Evolutionary conservation across 1,140 invertebrate genomes (phyloP).

Genomic region (Drosophila subpulchrella): DNA sequence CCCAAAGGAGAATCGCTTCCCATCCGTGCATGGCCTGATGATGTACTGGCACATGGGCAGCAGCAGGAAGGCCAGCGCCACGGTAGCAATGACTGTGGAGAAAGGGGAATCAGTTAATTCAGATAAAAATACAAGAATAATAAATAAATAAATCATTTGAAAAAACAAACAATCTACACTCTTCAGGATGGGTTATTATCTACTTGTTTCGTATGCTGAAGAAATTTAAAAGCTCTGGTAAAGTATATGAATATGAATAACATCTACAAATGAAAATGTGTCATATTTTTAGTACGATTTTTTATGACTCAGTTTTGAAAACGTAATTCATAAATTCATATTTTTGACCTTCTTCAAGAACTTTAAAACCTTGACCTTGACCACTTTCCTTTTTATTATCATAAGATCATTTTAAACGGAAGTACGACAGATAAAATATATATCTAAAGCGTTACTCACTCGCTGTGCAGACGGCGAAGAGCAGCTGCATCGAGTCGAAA

Average conservation of each 20-base stretch:
- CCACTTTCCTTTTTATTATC: neutral
- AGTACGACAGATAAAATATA: neutral
- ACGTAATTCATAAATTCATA: no score
- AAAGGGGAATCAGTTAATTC: neutral
- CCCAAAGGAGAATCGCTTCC: slow-evolving; percentile 95
- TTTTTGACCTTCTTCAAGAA: no score
- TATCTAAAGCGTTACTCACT: slow-evolving; percentile 88
- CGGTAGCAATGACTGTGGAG: slow-evolving; percentile 95
- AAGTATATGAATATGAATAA: no score
- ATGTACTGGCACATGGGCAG: slow-evolving; percentile 99
- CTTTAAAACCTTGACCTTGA: neutral
- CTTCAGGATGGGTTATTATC: no score
- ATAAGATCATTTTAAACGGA: neutral
- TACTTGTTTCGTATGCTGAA: no score
- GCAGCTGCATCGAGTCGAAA: slow-evolving; percentile 99
- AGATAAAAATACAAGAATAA: neutral
- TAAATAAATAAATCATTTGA: neutral
- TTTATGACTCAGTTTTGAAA: no score
- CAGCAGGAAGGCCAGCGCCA: slow-evolving; percentile 97
- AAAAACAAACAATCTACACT: no score
- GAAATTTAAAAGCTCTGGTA: no score
- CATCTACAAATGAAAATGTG: no score
- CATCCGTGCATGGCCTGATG: slow-evolving; percentile 93
- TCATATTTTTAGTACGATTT: no score
- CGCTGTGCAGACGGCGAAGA: slow-evolving; percentile 98